These are phyloP conservation scores for Dioctria rufipes DNA, from an alignment of 2,888 invertebrate genomes.

Conservation along the genomic window DNA sequence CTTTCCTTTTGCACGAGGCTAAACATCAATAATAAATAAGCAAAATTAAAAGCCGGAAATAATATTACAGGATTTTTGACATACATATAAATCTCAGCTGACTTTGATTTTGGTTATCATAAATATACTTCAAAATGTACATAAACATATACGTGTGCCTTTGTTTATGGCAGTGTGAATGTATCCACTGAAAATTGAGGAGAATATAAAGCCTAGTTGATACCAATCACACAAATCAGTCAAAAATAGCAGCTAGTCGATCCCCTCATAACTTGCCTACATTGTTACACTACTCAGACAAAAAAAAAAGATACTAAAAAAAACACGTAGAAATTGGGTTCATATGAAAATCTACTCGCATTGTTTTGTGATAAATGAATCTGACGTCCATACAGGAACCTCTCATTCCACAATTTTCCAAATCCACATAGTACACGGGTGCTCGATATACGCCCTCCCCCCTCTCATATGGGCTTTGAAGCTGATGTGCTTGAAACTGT, in stretches of 20 bases:
- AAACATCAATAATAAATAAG: conserved; percentile 41
- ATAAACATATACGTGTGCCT: not conserved
- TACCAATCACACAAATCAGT: conserved; percentile 45
- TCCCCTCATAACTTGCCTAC: conserved; percentile 24
- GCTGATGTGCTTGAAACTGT: conserved; percentile 29
- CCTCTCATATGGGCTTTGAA: not conserved
- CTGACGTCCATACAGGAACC: conserved; percentile 2
- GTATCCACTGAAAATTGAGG: conserved; percentile 21
- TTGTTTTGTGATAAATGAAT: conserved; percentile 51
- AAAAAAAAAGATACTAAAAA: conserved; percentile 20
- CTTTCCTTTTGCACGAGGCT: not conserved
- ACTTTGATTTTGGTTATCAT: not conserved
- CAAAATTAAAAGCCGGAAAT: conserved; percentile 28
- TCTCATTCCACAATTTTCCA: not conserved
- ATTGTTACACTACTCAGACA: conserved; percentile 28
- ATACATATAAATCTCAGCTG: not conserved
- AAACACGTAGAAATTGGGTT: conserved; percentile 34
- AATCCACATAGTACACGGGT: no score
- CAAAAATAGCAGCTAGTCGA: not conserved
- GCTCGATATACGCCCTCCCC: no score
- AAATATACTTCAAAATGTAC: no score
- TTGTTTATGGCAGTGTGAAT: not conserved
- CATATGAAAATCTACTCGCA: conserved; percentile 43
- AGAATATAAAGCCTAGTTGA: not conserved
- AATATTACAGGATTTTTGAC: no score